These are phyloP conservation scores for Colletes collaris DNA, from an alignment of 2,888 invertebrate species.

Conservation along the genomic window DNA sequence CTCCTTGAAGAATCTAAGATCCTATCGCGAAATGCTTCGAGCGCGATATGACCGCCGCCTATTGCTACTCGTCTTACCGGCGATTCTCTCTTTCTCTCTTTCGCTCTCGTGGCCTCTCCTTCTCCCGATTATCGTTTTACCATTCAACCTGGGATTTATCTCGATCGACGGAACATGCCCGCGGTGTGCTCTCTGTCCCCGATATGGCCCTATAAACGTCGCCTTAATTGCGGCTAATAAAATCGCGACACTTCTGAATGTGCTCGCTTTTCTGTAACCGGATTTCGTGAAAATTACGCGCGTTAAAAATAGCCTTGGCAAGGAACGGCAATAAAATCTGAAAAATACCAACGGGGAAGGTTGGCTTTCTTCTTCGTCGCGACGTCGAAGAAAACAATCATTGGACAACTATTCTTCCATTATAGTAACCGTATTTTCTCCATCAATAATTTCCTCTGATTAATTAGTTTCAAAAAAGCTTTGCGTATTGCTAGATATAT, in stretches of 20 bases:
- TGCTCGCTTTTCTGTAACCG: not conserved
- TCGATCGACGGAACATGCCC: slow-evolving; percentile 64
- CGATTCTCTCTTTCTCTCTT: slow-evolving; percentile 23
- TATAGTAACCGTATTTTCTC: no score
- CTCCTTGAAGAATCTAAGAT: slow-evolving; percentile 70
- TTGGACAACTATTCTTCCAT: no score
- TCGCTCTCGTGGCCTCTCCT: not conserved
- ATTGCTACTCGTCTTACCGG: slow-evolving; percentile 78
- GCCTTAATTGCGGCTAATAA: slow-evolving; percentile 55
- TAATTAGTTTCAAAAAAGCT: no score
- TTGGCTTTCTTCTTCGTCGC: not conserved
- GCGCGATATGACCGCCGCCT: slow-evolving; percentile 79
- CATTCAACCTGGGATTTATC: slow-evolving; percentile 69
- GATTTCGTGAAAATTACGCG: slow-evolving; percentile 6
- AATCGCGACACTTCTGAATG: slow-evolving; percentile 27
- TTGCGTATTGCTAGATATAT: no score
- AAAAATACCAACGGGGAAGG: not conserved
- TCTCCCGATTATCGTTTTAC: slow-evolving; percentile 65
- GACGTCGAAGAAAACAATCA: no score
- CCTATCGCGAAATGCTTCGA: slow-evolving; percentile 75
- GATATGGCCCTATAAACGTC: slow-evolving; percentile 49
- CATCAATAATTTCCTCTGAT: no score
- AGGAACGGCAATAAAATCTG: not conserved
- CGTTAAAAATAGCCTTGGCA: not conserved
- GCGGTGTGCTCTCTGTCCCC: slow-evolving; percentile 24